Conservation (phyloP, 2,797 vertebrate genomes). For the Paratrypauchen microcephalus region DNA sequence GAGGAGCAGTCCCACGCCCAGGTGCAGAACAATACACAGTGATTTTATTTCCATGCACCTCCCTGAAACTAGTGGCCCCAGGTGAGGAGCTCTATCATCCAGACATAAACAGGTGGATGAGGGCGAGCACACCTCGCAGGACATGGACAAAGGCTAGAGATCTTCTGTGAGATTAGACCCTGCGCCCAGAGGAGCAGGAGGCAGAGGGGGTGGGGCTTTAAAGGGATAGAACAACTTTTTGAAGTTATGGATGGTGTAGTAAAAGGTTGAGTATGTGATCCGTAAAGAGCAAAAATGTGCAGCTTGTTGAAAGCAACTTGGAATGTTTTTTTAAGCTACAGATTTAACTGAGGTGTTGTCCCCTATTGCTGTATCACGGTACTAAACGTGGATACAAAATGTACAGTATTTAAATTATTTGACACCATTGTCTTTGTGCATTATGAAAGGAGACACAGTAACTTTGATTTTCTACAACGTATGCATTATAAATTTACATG, state of each 20-base stretch:
- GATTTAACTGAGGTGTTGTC: not conserved
- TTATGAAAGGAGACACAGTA: too few species aligned
- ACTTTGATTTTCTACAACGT: too few species aligned
- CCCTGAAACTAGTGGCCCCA: slow-evolving; percentile 71
- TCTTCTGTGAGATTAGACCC: slow-evolving; percentile 61
- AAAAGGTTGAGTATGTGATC: not conserved
- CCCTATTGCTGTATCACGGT: not conserved
- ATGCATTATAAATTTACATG: too few species aligned
- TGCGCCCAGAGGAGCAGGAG: slow-evolving; percentile 27
- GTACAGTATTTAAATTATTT: not conserved
- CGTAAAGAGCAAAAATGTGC: not conserved
- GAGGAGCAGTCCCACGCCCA: slow-evolving; percentile 66
- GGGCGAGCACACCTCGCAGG: slow-evolving; percentile 65
- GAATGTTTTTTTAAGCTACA: too few species aligned
- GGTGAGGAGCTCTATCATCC: slow-evolving; percentile 81
- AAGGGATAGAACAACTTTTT: slow-evolving; percentile 1
- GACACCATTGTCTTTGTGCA: too few species aligned
- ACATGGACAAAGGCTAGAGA: slow-evolving; percentile 62
- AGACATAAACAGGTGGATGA: slow-evolving; percentile 74
- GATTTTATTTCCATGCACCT: slow-evolving; percentile 69
- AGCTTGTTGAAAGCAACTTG: not conserved
- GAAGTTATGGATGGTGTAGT: not conserved
- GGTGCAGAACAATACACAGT: slow-evolving; percentile 62
- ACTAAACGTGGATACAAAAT: not conserved
- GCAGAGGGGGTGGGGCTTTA: slow-evolving; percentile 11